Base-by-base conservation (phyloP, 2,797 vertebrate species). In the Mastacembelus armatus region DNA sequence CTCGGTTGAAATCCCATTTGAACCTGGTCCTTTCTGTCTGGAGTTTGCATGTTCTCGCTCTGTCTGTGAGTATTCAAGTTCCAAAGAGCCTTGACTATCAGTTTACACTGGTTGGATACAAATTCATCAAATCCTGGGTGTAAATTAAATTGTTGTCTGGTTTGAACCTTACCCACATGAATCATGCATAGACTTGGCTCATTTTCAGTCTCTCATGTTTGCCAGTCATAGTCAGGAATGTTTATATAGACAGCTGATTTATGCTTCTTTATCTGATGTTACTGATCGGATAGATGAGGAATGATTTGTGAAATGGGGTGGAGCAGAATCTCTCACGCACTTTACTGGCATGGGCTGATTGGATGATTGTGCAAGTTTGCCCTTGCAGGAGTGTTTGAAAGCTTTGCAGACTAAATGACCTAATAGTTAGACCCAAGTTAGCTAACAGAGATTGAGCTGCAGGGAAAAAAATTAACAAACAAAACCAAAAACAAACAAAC, bases 191-290 rank as follows among this genome's bases (percentile, higher is more conserved):
- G 24, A 57, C 36, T 57, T 66, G 77, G 71, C 78, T 64, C 30
- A 0, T 74, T 74, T 74, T 83, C 42, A 74, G 19, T 56, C 62
- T 68, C 27, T 81, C 51, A 56, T 65, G 82, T 83, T 80, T 63
- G 63, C 44, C 59, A 59, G 35, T 80, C 61, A 78, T 78, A 75
- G 85, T 80, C 81, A 77, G 66, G 66, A 84, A 91, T 90, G 91
- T 93, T 93, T 94, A 92, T 84, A 85, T 88, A 92, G 84, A 81
- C 60, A 80, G 77, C 67, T 84, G 88, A 89, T 88, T 91, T 81
- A 68, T 77, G 61, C 68, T 19, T 36, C 77, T 67, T 89, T 85
- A 90, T 92, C 84, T 83, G 86, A 88, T 83, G 57, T 71, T 66
- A 58, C 68, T 82, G 80, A 92, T 92, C 74, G 63, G 82, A 85